Base-by-base conservation (phyloP, 2,797 vertebrate species). In the Rhinoraja longicauda region DNA sequence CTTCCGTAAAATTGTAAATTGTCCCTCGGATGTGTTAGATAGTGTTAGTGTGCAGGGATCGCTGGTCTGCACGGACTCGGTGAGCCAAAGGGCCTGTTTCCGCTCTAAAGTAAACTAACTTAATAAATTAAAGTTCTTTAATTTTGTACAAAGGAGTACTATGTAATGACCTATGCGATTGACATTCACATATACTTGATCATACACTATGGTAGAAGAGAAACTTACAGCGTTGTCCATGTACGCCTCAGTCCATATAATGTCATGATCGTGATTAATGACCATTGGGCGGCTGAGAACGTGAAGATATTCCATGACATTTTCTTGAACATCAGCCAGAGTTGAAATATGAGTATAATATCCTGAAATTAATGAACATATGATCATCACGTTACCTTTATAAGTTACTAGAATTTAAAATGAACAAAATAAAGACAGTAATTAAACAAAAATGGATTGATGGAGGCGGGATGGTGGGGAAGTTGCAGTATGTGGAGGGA, bases 291-390 rank as follows among this genome's bases (percentile, higher is more conserved):
- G 96, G 94, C 98, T 99, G 93, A 99, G 97, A 91, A 99, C 98
- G 0, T 99, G 98, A 81, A 99, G 97, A 93, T 99, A 99, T 93
- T 99, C 98, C 98, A 99, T 99, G 64, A 99, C 98, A 0, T 99
- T 99, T 95, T 99, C 98, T 95, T 99, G 98, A n/a, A 99, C 97
- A 0, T 99, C 98, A 0, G 98, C 98, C 95, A 99, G 96, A 0
- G 98, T 99, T 94, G 98, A 99, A 94, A 99, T 97, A 45, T 99
- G 98, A 0, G 98, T 99, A 96, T 99, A 99, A 95, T 99, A 99
- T 76, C 98, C 99, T 99, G 95, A 32, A 8, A 0, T 39, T 36
- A 79, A 79, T 26, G 75, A 53, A 75, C 24, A 75, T 39, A 91
- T 75, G 26, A 75, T 53, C 53, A 13, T 67, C 7, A 32, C n/a